These are phyloP conservation scores for Geotrypetes seraphini DNA, from an alignment of 2,797 vertebrate species.

Conservation along the genomic window DNA sequence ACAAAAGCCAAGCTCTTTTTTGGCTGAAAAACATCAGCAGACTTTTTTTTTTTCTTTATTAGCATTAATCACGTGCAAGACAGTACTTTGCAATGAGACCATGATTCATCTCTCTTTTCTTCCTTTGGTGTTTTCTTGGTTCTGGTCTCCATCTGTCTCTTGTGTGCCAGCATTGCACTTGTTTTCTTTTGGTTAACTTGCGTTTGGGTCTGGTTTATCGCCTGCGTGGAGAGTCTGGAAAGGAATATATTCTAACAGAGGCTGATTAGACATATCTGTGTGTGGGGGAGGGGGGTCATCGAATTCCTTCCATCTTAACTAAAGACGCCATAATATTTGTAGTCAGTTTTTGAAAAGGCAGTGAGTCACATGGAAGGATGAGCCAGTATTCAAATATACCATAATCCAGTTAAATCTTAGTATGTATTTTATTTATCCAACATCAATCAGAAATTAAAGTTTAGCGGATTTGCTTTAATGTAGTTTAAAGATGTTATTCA, in stretches of 20 bases:
- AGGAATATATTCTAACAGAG: constrained; percentile 21
- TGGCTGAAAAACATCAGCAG: too few species aligned
- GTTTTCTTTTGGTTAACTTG: constrained; percentile 5
- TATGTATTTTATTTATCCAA: constrained; percentile 19
- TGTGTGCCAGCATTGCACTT: constrained; percentile 7
- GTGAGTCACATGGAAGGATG: constrained; percentile 20
- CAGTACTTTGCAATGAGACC: background rate
- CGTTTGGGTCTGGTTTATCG: constrained; percentile 5
- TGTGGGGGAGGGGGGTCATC: constrained; percentile 13
- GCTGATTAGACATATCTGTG: constrained; percentile 22
- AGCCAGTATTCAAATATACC: constrained; percentile 25
- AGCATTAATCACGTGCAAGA: background rate
- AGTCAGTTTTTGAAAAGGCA: constrained; percentile 27
- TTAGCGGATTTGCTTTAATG: constrained; percentile 14
- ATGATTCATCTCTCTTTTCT: background rate
- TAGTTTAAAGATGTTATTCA: too few species aligned
- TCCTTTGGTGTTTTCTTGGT: constrained; percentile 1
- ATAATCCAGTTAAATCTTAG: constrained; percentile 27
- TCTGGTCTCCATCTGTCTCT: constrained; percentile 2
- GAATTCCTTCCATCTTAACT: constrained; percentile 18
- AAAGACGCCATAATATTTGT: constrained; percentile 15
- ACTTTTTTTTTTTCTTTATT: too few species aligned
- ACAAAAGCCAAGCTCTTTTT: too few species aligned
- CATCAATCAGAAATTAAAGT: constrained; percentile 11
- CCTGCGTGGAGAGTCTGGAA: constrained; percentile 17